These are phyloP conservation scores for Gopherus flavomarginatus DNA, from an alignment of 2,113 vertebrate species.

Conservation along the genomic window DNA sequence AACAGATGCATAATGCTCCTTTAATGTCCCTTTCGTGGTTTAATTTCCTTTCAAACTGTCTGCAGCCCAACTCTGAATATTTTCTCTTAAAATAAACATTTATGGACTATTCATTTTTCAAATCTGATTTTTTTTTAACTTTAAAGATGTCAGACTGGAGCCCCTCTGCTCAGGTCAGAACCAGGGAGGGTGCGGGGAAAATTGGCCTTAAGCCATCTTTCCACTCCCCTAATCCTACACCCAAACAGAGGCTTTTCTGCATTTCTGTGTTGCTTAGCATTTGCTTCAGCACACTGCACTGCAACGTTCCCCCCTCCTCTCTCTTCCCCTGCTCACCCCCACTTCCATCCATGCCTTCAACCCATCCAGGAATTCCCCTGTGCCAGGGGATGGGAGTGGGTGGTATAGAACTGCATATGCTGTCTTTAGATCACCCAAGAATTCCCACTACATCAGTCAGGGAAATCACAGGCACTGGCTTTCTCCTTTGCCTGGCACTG, in stretches of 20 bases:
- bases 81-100: constrained; percentile 47
- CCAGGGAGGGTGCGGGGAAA: background rate
- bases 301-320: background rate
- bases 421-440: background rate
- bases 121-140: constrained; percentile 16
- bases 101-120: constrained; percentile 34
- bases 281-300: constrained; percentile 39
- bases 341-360: constrained; percentile 55
- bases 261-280: constrained; percentile 24
- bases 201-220: background rate
- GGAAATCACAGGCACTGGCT: background rate
- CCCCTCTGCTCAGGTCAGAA: background rate
- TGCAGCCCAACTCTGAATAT: background rate
- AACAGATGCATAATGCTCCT: constrained; percentile 15
- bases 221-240: background rate
- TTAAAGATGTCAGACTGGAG: constrained; percentile 30
- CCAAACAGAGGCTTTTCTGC: background rate
- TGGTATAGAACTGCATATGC: fast-evolving
- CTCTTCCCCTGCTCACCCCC: background rate
- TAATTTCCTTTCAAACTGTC: constrained; percentile 51
- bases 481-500: too few species aligned
- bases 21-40: constrained; percentile 44
- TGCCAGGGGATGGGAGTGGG: background rate
- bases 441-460: background rate
- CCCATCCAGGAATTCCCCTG: fast-evolving